phyloP scores from a whole-genome alignment of 2,888 invertebrate genomes.

The Tipula unca region DNA sequence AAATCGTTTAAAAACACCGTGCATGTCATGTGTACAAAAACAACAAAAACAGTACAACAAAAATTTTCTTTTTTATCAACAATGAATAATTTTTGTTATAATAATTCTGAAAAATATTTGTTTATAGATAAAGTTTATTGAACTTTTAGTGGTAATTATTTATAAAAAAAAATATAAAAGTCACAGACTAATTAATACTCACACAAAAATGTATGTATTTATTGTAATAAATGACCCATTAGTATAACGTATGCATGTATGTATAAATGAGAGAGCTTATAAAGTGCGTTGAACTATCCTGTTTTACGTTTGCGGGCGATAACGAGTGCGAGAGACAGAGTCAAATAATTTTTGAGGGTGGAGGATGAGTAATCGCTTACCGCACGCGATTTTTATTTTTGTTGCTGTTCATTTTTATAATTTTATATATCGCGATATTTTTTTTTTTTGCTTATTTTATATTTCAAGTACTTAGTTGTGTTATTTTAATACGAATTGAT shows the following conservation, averaged over 20 bases:
- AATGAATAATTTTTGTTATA: not conserved
- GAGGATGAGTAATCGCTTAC: not conserved
- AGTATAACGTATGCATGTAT: not conserved
- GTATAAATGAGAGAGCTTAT: not conserved
- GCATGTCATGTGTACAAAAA: not conserved
- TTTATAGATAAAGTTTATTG: slow-evolving; percentile 14
- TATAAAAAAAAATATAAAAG: not conserved
- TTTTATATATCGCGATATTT: not conserved
- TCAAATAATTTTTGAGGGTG: not conserved
- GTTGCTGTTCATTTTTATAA: not conserved
- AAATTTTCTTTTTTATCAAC: not conserved
- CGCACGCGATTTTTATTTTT: not conserved
- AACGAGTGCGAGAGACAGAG: not conserved
- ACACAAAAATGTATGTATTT: not conserved
- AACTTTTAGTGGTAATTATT: not conserved
- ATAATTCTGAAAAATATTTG: slow-evolving; percentile 9
- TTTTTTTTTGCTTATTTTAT: not conserved
- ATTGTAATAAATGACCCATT: not conserved
- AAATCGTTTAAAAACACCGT: not conserved
- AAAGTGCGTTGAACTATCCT: not conserved
- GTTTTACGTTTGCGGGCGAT: not conserved
- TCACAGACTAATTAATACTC: not conserved
- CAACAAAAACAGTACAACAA: not conserved
- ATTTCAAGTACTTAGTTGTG: not conserved
- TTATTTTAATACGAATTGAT: not conserved